Percentiles rank a stretch among this genome's conserved stretches.
phyloP scores from a whole-genome alignment of 2,888 invertebrate species.

The Elegia similella region DNA sequence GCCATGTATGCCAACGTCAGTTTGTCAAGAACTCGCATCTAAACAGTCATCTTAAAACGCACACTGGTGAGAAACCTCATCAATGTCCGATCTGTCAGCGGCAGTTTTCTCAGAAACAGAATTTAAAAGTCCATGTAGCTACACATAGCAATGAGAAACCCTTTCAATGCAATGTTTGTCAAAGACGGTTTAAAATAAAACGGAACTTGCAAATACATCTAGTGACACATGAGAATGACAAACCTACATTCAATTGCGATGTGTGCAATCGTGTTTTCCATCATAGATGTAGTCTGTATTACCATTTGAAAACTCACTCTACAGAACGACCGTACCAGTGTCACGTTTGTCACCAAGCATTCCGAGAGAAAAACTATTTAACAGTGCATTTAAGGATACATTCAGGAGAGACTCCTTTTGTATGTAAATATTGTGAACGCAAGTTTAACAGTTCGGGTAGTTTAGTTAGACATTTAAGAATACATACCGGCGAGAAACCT shows the following conservation, averaged over 20 bases:
- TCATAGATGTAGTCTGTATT: not conserved
- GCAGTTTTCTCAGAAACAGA: not conserved
- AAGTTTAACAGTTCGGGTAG: not conserved
- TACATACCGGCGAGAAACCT: conserved; percentile 10
- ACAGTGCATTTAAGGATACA: conserved; percentile 6
- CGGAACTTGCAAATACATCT: not conserved
- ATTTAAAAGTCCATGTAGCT: not conserved
- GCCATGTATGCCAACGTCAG: not conserved
- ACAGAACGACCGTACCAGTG: not conserved
- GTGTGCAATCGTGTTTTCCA: conserved; percentile 1
- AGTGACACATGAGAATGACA: not conserved
- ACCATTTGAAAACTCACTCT: conserved; percentile 4
- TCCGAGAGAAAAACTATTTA: not conserved
- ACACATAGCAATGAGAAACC: conserved; percentile 1
- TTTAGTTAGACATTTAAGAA: conserved; percentile 4
- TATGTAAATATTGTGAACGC: not conserved
- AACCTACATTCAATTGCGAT: not conserved
- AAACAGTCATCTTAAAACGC: not conserved
- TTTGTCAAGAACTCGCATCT: not conserved
- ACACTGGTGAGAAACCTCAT: not conserved
- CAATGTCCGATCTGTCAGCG: conserved; percentile 1
- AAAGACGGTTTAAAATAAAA: not conserved
- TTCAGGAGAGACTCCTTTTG: conserved; percentile 1
- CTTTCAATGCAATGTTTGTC: not conserved
- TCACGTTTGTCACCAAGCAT: conserved; percentile 1